These are phyloP conservation scores for Opisthograptis luteolata DNA, from an alignment of 2,888 invertebrate genomes.

Conservation along the genomic window DNA sequence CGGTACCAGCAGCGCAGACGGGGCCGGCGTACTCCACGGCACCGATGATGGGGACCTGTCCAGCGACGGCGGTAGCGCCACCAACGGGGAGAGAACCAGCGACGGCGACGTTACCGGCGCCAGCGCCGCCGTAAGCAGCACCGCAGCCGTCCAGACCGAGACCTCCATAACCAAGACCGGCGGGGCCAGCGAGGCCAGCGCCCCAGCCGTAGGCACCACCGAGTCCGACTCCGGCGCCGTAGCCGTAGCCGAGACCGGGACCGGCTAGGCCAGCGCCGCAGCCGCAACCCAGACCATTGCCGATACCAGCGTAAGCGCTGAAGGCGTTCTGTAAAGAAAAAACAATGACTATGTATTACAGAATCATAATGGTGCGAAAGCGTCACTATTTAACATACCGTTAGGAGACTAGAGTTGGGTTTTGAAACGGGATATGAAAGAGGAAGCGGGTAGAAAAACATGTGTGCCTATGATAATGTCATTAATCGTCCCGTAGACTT, in stretches of 20 bases:
- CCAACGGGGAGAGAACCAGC: constrained; percentile 41
- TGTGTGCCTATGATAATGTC: too few relatives aligned
- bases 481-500: too few relatives aligned
- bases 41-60: constrained; percentile 51
- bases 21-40: constrained; percentile 46
- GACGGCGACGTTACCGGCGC: constrained; percentile 40
- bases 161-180: too few relatives aligned
- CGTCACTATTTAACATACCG: too few relatives aligned
- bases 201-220: constrained; percentile 3
- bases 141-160: constrained; percentile 1
- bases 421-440: too few relatives aligned
- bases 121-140: constrained; percentile 20
- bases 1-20: constrained; percentile 45
- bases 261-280: background rate
- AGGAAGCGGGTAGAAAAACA: too few relatives aligned
- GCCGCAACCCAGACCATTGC: too few relatives aligned
- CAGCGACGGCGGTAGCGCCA: constrained; percentile 45
- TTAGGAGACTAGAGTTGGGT: too few relatives aligned
- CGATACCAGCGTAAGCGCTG: background rate
- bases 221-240: constrained; percentile 4
- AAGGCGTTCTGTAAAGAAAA: constrained; percentile 3
- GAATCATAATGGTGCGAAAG: too few relatives aligned
- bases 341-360: too few relatives aligned
- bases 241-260: background rate
- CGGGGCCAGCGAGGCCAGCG: constrained; percentile 1